These are phyloP conservation scores for Salvelinus namaycush DNA, from an alignment of 2,113 vertebrate species.

Conservation along the genomic window DNA sequence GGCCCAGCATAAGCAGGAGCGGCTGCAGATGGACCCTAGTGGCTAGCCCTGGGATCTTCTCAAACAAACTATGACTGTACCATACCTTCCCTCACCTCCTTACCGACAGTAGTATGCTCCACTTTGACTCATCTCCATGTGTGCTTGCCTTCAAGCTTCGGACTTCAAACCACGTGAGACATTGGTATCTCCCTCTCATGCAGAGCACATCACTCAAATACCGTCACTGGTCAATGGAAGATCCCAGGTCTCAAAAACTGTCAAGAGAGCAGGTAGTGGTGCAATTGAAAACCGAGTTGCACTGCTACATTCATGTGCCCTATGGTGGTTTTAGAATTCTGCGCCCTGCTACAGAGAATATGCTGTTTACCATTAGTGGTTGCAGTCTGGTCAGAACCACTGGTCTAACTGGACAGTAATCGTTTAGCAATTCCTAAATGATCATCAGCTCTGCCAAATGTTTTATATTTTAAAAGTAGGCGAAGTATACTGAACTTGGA, in stretches of 20 bases:
- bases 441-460: slow-evolving; percentile 28
- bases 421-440: slow-evolving; percentile 38
- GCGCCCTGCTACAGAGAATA: slow-evolving; percentile 29
- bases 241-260: slow-evolving; percentile 26
- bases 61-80: slow-evolving; percentile 13
- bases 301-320: slow-evolving; percentile 23
- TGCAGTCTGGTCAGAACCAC: slow-evolving; percentile 33
- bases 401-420: slow-evolving; percentile 28
- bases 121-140: slow-evolving; percentile 49
- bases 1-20: slow-evolving; percentile 85
- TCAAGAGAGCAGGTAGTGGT: slow-evolving; percentile 21
- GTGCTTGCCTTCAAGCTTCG: slow-evolving; percentile 43
- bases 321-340: slow-evolving; percentile 21
- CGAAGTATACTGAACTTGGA: slow-evolving; percentile 46
- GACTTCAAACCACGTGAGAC: slow-evolving; percentile 23
- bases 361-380: slow-evolving; percentile 38
- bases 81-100: not conserved
- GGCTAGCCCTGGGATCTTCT: slow-evolving; percentile 54
- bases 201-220: slow-evolving; percentile 24
- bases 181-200: slow-evolving; percentile 34
- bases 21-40: slow-evolving; percentile 80
- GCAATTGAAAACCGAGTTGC: slow-evolving; percentile 1
- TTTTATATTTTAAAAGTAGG: slow-evolving; percentile 47
- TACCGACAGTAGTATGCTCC: slow-evolving; percentile 41
- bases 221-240: slow-evolving; percentile 29